Evolutionary conservation across 2,888 invertebrate genomes (phyloP), one percentile per base, ranked within the genome.

Genomic region (Andrena praecox): DNA sequence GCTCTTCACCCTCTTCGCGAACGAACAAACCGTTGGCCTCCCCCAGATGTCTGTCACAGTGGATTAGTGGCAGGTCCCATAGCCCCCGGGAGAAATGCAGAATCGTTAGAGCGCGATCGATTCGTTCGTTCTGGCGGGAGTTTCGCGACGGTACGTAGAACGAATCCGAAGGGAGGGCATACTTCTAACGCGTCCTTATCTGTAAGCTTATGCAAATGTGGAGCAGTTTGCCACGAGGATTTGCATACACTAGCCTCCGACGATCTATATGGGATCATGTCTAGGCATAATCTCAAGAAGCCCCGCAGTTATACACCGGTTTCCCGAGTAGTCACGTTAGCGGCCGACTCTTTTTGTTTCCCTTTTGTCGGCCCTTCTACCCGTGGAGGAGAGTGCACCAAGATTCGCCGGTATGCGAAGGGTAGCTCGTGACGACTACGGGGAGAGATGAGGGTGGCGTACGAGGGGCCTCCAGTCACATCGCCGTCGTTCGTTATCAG

Each of bases 171-270:
- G 87, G 86, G 84, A 85, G 87, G 87, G 88, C 89, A 86, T 89
- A 91, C 91, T 91, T 90, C 90, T 91, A 90, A 91, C 90, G 90
- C 88, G 88, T 90, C 90, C 92, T 92, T 92, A 92, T 92, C 92
- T 92, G 89, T 89, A 89, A 91, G 92, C 92, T 92, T 90, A 92
- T 92, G 92, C 92, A 92, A 92, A 92, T 92, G 87, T 75, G 73
- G 73, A 89, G 89, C 92, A 91, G 92, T 92, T 92, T 91, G 92
- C 92, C 90, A 90, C 87, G 86, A 87, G 88, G 91, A 93, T 92
- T 93, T 92, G 91, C 92, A 93, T 92, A 91, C 88, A 87, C 90
- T 90, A 87, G 88, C 87, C 89, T 24, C 42, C 81, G 88, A 31
- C 90, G 90, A 90, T 92, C 91, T 91, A 91, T 89, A 89, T 72